Percentiles rank a stretch among this genome's conserved stretches.
Evolutionary conservation across 2,113 vertebrate genomes (phyloP).

Genomic region (Amphiprion percula): DNA sequence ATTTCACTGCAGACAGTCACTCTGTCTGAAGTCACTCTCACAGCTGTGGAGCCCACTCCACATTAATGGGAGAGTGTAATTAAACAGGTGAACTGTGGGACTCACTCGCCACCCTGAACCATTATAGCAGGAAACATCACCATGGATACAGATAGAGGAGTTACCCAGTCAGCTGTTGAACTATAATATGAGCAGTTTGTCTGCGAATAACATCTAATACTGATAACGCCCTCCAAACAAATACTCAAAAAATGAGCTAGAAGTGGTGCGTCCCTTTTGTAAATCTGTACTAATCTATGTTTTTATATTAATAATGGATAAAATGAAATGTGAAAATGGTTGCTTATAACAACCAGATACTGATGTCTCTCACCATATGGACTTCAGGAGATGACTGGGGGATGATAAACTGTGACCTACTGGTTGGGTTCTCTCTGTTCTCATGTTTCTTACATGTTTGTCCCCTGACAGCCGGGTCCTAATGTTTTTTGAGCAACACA

Average conservation of each 20-base stretch:
- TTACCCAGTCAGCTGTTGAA: neutral
- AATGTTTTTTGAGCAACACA: too few relatives aligned
- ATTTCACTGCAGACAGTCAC: slow-evolving; percentile 5
- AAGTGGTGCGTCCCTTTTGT: neutral
- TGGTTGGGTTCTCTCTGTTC: too few relatives aligned
- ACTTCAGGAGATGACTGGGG: too few relatives aligned
- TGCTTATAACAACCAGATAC: neutral
- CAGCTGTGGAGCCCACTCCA: slow-evolving; percentile 14
- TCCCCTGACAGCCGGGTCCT: too few relatives aligned
- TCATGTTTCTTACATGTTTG: too few relatives aligned
- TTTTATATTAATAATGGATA: neutral
- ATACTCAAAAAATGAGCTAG: neutral
- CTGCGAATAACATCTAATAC: neutral
- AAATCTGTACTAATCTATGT: neutral
- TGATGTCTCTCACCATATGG: too few relatives aligned
- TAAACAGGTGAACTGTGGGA: slow-evolving; percentile 15
- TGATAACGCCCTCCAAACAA: neutral
- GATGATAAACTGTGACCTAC: too few relatives aligned
- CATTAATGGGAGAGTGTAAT: slow-evolving; percentile 17
- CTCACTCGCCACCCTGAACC: neutral
- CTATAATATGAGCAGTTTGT: neutral
- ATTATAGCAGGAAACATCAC: slow-evolving; percentile 2
- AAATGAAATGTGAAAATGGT: neutral
- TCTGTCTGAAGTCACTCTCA: neutral
- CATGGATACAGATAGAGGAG: neutral